These are phyloP conservation scores for Netelia melanura DNA, from an alignment of 2,888 invertebrate species.

Conservation along the genomic window DNA sequence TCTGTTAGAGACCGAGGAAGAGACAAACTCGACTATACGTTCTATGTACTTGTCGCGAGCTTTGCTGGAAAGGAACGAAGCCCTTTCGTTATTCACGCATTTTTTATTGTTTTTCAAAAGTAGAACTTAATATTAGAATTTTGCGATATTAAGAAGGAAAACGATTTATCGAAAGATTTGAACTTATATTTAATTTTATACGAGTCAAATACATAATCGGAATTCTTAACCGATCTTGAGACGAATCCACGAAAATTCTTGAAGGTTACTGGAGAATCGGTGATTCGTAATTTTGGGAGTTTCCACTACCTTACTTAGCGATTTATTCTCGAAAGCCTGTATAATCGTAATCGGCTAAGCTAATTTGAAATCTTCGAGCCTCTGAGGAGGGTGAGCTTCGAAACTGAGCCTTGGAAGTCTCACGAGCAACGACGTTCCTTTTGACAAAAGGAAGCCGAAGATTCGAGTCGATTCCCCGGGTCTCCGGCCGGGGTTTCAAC, in stretches of 20 bases:
- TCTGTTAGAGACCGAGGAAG: conserved; percentile 20
- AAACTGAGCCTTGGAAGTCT: conserved; percentile 30
- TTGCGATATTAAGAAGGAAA: too few relatives aligned
- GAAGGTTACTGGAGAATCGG: background rate
- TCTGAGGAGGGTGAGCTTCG: background rate
- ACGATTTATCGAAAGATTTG: too few relatives aligned
- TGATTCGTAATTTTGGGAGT: conserved; percentile 14
- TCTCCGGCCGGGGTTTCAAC: background rate
- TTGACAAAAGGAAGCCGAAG: conserved; percentile 14
- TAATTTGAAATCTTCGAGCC: conserved; percentile 11
- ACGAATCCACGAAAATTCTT: background rate
- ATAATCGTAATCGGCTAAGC: conserved; percentile 1
- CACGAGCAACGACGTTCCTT: background rate
- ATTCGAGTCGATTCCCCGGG: background rate
- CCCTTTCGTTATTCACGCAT: background rate
- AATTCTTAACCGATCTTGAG: background rate
- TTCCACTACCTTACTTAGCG: background rate
- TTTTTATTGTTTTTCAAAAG: background rate
- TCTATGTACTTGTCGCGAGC: background rate
- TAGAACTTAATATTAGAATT: too few relatives aligned
- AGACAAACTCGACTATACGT: background rate
- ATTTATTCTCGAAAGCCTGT: conserved; percentile 17
- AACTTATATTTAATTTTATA: too few relatives aligned
- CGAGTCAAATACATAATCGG: too few relatives aligned
- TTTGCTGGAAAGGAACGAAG: background rate